Base-by-base conservation (phyloP, 1,140 invertebrate species). In the Varroa destructor region DNA sequence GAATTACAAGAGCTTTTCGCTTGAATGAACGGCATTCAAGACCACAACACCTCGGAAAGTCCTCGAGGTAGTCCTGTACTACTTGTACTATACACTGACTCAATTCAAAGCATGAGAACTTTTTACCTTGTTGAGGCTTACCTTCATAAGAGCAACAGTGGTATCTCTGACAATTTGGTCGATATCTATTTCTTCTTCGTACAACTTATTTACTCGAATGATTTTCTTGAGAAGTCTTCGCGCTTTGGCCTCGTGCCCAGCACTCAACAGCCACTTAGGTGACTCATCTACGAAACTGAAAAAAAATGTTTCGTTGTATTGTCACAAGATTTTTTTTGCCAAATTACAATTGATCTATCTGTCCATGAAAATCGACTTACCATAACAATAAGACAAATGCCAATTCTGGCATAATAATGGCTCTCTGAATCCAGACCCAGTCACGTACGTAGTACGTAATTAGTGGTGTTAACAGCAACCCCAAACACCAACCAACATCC, bases 351-450 rank as follows among this genome's bases (percentile, higher is more conserved):
- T 25, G 25, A 25, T 25, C 25, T 25, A 25, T 25, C 25, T 25
- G 25, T 25, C 46, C 8, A 8, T 51, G 46, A 51, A 51, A 51
- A 51, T 3, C 46, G 46, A 8, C 46, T 14, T 43, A 67, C 61
- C 61, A 67, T 1, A 40, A 2, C 5, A 67, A 12, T 4, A 67
- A 12, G 61, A 67, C 61, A 46, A 67, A 67, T 12, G 12, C 46
- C 2, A 67, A 67, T 40, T 67, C 61, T 5, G 61, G 61, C 8
- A 67, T 14, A 4, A 67, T 67, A 3, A 67, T 67, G 37, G 46
- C 46, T 8, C 61, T 67, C 37, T 67, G 61, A 67, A 67, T 67
- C 12, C 40, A 46, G 8, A 67, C 61, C 61, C 61, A 67, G 61
- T 67, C 61, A 14, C 61, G 40, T 10, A 67, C 61, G 61, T 67